These are phyloP conservation scores for Perca schrenkii DNA, from an alignment of 2,113 vertebrate genomes.

Conservation along the genomic window DNA sequence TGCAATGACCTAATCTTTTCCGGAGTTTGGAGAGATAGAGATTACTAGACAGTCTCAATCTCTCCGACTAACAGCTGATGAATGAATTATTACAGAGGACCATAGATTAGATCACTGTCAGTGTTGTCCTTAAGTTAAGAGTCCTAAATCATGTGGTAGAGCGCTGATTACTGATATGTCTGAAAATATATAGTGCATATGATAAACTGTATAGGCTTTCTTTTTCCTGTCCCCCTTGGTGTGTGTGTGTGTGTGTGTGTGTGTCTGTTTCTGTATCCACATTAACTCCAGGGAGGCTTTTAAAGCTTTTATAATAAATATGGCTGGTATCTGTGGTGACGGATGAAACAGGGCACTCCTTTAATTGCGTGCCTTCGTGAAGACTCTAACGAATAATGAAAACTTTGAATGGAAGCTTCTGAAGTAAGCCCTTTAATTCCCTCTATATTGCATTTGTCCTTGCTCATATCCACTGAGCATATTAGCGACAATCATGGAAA, in stretches of 20 bases:
- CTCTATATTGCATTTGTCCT: slow-evolving; percentile 70
- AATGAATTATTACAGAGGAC: slow-evolving; percentile 66
- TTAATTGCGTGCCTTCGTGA: slow-evolving; percentile 54
- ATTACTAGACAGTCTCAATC: slow-evolving; percentile 71
- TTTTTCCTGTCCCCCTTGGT: slow-evolving; percentile 9
- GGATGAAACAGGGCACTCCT: slow-evolving; percentile 33
- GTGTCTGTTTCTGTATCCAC: slow-evolving; percentile 14
- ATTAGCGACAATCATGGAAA: slow-evolving; percentile 69
- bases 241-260: neutral
- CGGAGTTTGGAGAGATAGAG: slow-evolving; percentile 67
- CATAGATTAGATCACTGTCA: slow-evolving; percentile 67
- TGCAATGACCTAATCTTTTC: slow-evolving; percentile 84
- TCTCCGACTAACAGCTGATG: slow-evolving; percentile 65
- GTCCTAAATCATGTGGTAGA: slow-evolving; percentile 54
- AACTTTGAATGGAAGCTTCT: slow-evolving; percentile 53
- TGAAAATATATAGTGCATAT: slow-evolving; percentile 5
- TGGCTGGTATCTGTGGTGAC: slow-evolving; percentile 42
- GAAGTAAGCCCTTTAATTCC: slow-evolving; percentile 66
- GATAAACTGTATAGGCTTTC: slow-evolving; percentile 3
- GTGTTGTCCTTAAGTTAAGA: slow-evolving; percentile 61
- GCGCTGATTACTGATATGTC: slow-evolving; percentile 42
- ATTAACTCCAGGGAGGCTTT: slow-evolving; percentile 31
- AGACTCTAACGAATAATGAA: slow-evolving; percentile 63
- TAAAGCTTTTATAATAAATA: slow-evolving; percentile 32
- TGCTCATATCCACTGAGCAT: slow-evolving; percentile 54